Conservation (phyloP, 2,888 invertebrate genomes). For the Catonia carolina region DNA sequence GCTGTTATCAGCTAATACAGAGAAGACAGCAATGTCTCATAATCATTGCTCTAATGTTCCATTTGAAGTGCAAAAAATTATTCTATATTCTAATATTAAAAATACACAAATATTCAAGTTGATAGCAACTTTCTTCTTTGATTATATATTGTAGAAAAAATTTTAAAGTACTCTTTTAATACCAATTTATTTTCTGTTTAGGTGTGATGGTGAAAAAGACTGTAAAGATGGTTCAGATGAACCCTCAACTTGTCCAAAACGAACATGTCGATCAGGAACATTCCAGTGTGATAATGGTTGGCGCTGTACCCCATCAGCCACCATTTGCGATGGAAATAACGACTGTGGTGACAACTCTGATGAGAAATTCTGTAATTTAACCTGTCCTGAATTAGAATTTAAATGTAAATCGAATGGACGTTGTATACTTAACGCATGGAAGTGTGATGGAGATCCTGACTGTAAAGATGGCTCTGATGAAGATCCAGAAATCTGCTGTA, state of each 20-base stretch:
- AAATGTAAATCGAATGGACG: slow-evolving; percentile 83
- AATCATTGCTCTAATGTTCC: too few relatives aligned
- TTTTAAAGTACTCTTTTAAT: too few relatives aligned
- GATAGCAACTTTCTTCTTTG: too few relatives aligned
- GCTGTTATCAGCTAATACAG: too few relatives aligned
- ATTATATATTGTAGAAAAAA: too few relatives aligned
- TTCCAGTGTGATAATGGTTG: slow-evolving; percentile 89
- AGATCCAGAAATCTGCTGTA: slow-evolving; percentile 76
- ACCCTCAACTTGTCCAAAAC: slow-evolving; percentile 69
- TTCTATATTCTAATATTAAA: too few relatives aligned
- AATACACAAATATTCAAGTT: too few relatives aligned
- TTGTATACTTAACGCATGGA: slow-evolving; percentile 85
- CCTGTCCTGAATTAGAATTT: slow-evolving; percentile 83
- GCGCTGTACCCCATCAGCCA: slow-evolving; percentile 82
- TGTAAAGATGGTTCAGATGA: slow-evolving; percentile 92
- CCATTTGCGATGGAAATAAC: slow-evolving; percentile 87
- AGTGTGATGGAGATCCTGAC: slow-evolving; percentile 92
- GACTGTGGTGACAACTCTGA: slow-evolving; percentile 91
- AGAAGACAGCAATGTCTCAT: too few relatives aligned
- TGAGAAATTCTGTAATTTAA: slow-evolving; percentile 62
- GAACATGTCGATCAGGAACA: slow-evolving; percentile 81
- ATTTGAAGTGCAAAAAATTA: too few relatives aligned
- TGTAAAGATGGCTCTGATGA: slow-evolving; percentile 91
- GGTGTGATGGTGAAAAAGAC: slow-evolving; percentile 86
- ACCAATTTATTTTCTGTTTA: too few relatives aligned